phyloP scores from a whole-genome alignment of 2,113 vertebrate genomes.

The Platysternon megacephalum region DNA sequence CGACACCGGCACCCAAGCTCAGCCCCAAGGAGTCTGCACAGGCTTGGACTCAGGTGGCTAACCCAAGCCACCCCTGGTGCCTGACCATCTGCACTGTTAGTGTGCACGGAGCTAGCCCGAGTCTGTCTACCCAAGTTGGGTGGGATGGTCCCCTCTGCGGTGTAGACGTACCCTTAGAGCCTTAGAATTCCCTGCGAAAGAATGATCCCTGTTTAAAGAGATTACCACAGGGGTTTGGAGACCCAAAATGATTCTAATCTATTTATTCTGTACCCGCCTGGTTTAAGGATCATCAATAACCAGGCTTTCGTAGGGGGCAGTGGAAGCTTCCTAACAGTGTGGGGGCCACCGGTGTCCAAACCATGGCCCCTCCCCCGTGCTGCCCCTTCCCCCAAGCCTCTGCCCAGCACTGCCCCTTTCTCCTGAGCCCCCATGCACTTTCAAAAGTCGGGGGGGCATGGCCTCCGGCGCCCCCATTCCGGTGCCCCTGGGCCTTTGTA shows the following conservation, averaged over 20 bases:
- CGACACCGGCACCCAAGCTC: neutral
- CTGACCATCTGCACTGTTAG: too few relatives aligned
- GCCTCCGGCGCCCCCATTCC: too few relatives aligned
- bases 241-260: neutral
- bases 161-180: neutral
- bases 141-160: neutral
- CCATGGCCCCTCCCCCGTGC: too few relatives aligned
- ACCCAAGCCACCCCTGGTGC: too few relatives aligned
- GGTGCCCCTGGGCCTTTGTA: neutral
- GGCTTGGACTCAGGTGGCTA: neutral
- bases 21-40: neutral
- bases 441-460: too few relatives aligned
- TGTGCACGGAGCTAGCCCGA: too few relatives aligned
- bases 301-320: neutral
- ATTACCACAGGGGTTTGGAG: neutral
- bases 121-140: neutral
- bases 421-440: too few relatives aligned
- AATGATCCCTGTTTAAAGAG: conserved; percentile 60
- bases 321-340: too few relatives aligned
- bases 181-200: conserved; percentile 46
- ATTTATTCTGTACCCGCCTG: neutral
- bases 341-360: too few relatives aligned
- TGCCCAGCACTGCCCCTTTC: too few relatives aligned
- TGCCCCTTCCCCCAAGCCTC: too few relatives aligned
- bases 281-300: neutral